Evolutionary conservation across 2,888 invertebrate genomes (phyloP).

Genomic region (Chromoteleia sp.): DNA sequence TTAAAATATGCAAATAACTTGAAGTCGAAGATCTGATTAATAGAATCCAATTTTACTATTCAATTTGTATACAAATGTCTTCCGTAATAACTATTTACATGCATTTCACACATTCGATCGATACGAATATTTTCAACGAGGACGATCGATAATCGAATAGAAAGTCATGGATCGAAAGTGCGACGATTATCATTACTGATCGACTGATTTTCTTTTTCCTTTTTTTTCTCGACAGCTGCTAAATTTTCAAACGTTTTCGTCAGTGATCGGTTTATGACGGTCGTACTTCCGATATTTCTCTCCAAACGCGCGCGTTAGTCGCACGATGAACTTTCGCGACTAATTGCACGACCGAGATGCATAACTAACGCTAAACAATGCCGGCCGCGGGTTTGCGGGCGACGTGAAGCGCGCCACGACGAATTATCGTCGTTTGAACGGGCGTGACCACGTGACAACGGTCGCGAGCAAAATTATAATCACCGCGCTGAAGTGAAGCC

Average conservation of each 20-base stretch:
- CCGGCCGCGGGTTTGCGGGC: constrained; percentile 44
- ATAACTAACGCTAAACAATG: constrained; percentile 52
- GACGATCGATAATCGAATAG: no score
- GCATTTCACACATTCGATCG: no score
- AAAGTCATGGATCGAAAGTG: no score
- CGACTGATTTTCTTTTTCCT: no score
- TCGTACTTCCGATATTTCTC: constrained; percentile 28
- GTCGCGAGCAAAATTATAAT: constrained; percentile 64
- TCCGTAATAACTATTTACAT: no score
- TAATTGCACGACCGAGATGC: constrained; percentile 53
- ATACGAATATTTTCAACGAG: no score
- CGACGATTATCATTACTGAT: no score
- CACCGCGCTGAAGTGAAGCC: constrained; percentile 46
- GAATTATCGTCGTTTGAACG: constrained; percentile 64
- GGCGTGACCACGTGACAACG: constrained; percentile 68
- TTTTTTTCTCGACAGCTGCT: no score
- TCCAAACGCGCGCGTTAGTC: constrained; percentile 23
- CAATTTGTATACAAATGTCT: no score
- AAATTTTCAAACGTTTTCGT: background rate
- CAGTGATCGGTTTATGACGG: constrained; percentile 5
- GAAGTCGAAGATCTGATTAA: no score
- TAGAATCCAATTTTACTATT: no score
- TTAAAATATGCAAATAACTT: no score
- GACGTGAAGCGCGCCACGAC: constrained; percentile 51
- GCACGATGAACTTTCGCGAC: constrained; percentile 54